Conservation (phyloP, 35 echinoderm and acorn worm genomes). For the Ophioderma brevispina region DNA sequence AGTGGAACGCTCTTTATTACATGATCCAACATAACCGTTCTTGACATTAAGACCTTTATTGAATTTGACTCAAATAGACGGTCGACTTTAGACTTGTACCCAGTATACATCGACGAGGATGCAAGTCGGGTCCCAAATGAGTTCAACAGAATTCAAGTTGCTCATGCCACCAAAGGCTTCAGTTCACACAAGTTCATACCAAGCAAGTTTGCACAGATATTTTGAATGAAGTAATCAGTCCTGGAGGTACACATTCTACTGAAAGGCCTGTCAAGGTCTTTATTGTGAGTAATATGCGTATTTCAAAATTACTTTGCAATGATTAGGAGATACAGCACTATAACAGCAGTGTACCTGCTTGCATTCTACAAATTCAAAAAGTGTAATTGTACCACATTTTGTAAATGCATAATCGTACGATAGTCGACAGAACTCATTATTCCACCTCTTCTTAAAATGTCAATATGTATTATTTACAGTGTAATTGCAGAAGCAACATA, state of each 20-base stretch:
- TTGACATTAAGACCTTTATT: too few species aligned
- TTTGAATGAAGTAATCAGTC: slow-evolving; percentile 7
- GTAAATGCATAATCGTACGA: too few species aligned
- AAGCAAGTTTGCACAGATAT: not conserved
- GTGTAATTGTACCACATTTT: too few species aligned
- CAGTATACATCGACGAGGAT: slow-evolving; percentile 24
- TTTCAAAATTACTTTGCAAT: not conserved
- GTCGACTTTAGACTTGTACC: slow-evolving; percentile 20
- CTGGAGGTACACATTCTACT: too few species aligned
- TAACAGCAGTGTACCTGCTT: too few species aligned
- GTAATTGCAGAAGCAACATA: too few species aligned
- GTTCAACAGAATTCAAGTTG: slow-evolving; percentile 50
- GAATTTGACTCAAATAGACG: not conserved
- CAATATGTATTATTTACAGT: too few species aligned
- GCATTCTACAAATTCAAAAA: too few species aligned
- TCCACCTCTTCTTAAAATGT: too few species aligned
- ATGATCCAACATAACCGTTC: not conserved
- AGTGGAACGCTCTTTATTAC: too few species aligned
- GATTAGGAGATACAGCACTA: too few species aligned
- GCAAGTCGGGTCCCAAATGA: not conserved
- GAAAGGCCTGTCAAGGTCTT: not conserved
- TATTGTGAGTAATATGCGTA: not conserved
- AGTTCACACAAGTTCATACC: slow-evolving; percentile 11
- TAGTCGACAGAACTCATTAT: too few species aligned
- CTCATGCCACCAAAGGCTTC: slow-evolving; percentile 20